Base-by-base conservation (phyloP, 2,113 vertebrate species). In the Zosterops hypoxanthus region DNA sequence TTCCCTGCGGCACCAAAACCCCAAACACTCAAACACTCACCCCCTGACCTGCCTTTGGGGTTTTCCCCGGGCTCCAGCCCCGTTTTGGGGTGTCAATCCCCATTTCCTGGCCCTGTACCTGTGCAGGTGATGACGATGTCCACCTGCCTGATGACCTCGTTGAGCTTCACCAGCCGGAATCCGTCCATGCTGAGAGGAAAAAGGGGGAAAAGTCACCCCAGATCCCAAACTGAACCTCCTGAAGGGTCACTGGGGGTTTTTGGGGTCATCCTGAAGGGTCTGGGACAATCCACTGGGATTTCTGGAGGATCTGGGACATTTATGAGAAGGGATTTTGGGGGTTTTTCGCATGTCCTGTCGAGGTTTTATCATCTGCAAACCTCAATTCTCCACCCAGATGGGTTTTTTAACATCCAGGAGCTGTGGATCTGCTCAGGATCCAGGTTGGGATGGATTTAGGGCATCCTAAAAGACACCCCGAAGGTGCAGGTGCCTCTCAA, bases 81-180 rank as follows among this genome's bases (percentile, higher is more conserved):
- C 16, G 9, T 21, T 11, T 28, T 2, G 9, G 46, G 55, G 7
- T 8, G 6, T 0, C 15, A 0, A 1, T 2, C n/a, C 36, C 14
- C 1, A 0, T 4, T 1, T 21, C 49, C 36, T 14, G 39, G 5
- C 29, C 29, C 36, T 29, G 1, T 87, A 99, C 99, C 99, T 97
- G 99, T 99, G 98, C 99, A 99, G 96, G 99, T 99, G 97, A 99
- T 99, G 97, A 99, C 99, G 21, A 99, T 99, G 97, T 99, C 99
- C 33, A 99, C 99, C 94, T 99, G 99, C 93, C 99, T 98, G 97
- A 99, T 99, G 96, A 99, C 99, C 64, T 99, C 99, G 8, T 98
- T 99, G 86, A 99, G 98, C 94, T 99, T 99, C 96, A 99, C 99
- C 60, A 99, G 98, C 81, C 99, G 97, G 98, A 99, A 99, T n/a